phyloP scores from a whole-genome alignment of 2,113 vertebrate genomes.

The Lagopus muta region DNA sequence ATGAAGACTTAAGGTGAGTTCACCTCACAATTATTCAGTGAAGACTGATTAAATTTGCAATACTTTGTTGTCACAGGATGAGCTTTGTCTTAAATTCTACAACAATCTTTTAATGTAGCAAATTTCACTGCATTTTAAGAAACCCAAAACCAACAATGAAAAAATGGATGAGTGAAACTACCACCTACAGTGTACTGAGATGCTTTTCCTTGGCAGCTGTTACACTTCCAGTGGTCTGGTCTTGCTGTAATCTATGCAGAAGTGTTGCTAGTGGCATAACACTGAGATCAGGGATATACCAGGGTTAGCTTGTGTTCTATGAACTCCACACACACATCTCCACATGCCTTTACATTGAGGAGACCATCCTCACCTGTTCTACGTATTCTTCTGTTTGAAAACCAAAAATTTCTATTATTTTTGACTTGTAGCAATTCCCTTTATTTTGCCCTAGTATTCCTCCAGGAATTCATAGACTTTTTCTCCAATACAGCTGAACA shows the following conservation, averaged over 20 bases:
- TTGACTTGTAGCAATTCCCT: not conserved
- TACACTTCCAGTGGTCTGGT: not conserved
- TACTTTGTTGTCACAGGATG: not conserved
- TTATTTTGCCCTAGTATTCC: not conserved
- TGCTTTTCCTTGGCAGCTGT: not conserved
- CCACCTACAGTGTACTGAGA: not conserved
- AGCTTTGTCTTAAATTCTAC: not conserved
- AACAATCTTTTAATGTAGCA: not conserved
- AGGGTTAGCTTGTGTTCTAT: not conserved
- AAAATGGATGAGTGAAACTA: not conserved
- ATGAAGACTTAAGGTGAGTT: not conserved
- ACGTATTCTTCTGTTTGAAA: not conserved
- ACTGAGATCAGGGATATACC: accelerated
- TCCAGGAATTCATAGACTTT: not conserved
- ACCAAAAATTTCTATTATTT: not conserved
- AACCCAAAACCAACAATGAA: not conserved
- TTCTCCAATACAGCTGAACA: accelerated
- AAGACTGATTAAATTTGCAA: not conserved
- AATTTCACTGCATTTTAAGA: not conserved
- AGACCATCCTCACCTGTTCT: not conserved
- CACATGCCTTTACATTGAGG: not conserved
- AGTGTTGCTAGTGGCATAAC: not conserved
- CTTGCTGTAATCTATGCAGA: not conserved
- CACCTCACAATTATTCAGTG: not conserved
- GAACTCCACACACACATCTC: not conserved